Evolutionary conservation across 2,888 invertebrate species (phyloP).

Genomic region (Noctuana brunneofusca): DNA sequence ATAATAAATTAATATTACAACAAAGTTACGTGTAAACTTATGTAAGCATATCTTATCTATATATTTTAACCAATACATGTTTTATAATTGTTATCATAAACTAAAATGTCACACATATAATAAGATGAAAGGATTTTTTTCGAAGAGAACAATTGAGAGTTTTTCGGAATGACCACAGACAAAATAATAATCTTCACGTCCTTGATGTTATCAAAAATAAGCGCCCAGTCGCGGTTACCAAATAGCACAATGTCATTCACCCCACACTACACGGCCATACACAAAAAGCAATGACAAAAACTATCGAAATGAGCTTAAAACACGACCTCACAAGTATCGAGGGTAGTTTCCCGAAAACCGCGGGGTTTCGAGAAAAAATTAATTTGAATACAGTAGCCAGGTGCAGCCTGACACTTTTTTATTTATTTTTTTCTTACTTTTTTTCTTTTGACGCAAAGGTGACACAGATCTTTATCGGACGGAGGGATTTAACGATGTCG

Average conservation of each 20-base stretch:
- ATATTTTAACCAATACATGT: too few species aligned
- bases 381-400: conserved; percentile 80
- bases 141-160: conserved; percentile 25
- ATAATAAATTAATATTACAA: too few species aligned
- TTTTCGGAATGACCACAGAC: conserved; percentile 17
- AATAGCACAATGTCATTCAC: conserved; percentile 58
- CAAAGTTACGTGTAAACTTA: too few species aligned
- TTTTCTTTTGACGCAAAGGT: conserved; percentile 56
- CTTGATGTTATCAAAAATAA: conserved; percentile 50
- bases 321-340: conserved; percentile 61
- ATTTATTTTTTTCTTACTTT: conserved; percentile 38
- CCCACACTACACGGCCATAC: conserved; percentile 29
- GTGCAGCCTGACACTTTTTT: conserved; percentile 58
- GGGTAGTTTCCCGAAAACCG: conserved; percentile 67
- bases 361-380: conserved; percentile 62
- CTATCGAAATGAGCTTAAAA: conserved; percentile 50
- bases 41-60: too few species aligned
- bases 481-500: conserved; percentile 77
- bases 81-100: too few species aligned
- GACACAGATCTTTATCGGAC: conserved; percentile 79
- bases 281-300: conserved; percentile 45
- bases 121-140: conserved; percentile 19
- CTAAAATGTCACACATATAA: neutral
- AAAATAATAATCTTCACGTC: conserved; percentile 21
- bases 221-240: conserved; percentile 46